Percentiles rank a stretch among this genome's conserved stretches.
phyloP scores from a whole-genome alignment of 2,113 vertebrate species.

The Calyptommatus sinebrachiatus region DNA sequence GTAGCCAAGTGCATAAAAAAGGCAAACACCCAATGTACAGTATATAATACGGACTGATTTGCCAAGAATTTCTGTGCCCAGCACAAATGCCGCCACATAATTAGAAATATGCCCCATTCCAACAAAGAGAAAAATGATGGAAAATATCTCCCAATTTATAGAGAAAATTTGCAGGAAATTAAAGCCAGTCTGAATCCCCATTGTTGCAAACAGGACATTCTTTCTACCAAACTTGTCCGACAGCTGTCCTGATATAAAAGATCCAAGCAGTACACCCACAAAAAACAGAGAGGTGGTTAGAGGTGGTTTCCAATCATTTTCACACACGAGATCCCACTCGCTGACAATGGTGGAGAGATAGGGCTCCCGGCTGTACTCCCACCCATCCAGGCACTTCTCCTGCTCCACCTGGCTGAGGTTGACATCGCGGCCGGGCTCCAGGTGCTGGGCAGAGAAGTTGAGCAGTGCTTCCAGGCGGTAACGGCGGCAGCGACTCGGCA shows the following conservation, averaged over 20 bases:
- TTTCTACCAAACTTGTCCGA: constrained; percentile 92
- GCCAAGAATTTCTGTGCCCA: constrained; percentile 87
- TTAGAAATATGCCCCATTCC: constrained; percentile 88
- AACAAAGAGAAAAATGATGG: constrained; percentile 77
- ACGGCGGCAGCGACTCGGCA: constrained; percentile 56
- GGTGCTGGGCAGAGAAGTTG: constrained; percentile 34
- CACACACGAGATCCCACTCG: constrained; percentile 92
- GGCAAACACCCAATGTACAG: constrained; percentile 82
- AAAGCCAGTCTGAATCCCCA: constrained; percentile 82
- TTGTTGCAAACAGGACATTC: constrained; percentile 80
- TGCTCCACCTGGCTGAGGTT: constrained; percentile 51
- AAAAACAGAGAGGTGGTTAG: constrained; percentile 86
- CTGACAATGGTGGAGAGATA: constrained; percentile 67
- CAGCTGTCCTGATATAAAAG: constrained; percentile 88
- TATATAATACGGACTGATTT: constrained; percentile 78
- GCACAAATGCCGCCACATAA: constrained; percentile 88
- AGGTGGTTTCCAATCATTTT: constrained; percentile 87
- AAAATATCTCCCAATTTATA: constrained; percentile 82
- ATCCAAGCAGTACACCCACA: constrained; percentile 86
- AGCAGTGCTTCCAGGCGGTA: constrained; percentile 36
- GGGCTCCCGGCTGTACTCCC: constrained; percentile 66
- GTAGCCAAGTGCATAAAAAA: constrained; percentile 85
- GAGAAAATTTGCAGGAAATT: constrained; percentile 84
- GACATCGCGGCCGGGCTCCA: constrained; percentile 50
- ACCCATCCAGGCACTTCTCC: constrained; percentile 73